phyloP scores from a whole-genome alignment of 2,113 vertebrate species.

The Mus spicilegus region DNA sequence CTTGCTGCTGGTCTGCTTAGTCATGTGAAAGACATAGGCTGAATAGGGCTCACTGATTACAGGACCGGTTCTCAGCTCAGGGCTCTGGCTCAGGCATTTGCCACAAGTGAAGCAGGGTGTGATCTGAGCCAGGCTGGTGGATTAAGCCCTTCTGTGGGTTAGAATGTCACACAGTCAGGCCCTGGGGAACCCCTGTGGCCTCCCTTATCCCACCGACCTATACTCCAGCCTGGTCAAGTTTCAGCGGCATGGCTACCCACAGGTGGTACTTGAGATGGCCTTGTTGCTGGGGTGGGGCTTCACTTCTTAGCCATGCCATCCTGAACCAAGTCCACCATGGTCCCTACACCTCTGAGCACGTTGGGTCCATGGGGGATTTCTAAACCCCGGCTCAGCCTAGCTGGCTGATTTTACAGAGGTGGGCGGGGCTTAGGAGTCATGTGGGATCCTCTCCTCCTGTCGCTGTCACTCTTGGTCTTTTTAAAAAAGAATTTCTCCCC shows the following conservation, averaged over 20 bases:
- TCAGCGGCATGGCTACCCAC: background rate
- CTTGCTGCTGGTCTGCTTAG: background rate
- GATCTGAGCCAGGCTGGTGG: background rate
- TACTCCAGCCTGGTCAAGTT: fast-evolving
- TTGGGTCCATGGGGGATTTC: background rate
- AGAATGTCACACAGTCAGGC: background rate
- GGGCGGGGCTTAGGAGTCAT: background rate
- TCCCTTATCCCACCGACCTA: background rate
- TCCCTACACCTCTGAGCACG: background rate
- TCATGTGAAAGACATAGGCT: background rate
- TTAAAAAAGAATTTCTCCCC: background rate
- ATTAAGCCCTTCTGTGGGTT: background rate
- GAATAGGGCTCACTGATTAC: fast-evolving
- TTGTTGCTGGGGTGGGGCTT: background rate
- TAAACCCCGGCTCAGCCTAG: too few relatives aligned
- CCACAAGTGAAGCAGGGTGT: background rate
- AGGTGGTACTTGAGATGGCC: background rate
- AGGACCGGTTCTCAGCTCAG: background rate
- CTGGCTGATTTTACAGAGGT: background rate
- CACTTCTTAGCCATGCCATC: fast-evolving
- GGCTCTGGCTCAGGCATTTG: background rate
- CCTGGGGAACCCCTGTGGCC: fast-evolving
- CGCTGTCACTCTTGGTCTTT: background rate
- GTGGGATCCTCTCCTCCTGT: background rate
- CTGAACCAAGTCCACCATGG: background rate